Evolutionary conservation across 2,113 vertebrate species (phyloP).

Genomic region (Pachycephala philippinensis): DNA sequence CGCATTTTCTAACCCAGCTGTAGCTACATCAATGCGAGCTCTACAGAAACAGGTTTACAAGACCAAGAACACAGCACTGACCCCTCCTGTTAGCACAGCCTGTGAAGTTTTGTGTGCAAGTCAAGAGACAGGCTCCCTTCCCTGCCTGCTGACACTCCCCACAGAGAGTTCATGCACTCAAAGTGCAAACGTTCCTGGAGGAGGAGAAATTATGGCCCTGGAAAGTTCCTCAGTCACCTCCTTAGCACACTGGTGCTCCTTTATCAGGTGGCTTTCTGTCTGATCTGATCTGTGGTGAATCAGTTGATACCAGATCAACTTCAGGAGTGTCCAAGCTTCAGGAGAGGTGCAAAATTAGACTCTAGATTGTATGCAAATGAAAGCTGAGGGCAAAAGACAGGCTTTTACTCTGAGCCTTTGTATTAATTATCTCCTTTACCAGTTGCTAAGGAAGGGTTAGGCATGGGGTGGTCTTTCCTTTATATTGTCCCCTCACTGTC

Average conservation of each 20-base stretch:
- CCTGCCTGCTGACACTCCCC: neutral
- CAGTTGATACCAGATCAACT: fast-evolving
- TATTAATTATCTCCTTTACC: neutral
- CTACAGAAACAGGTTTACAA: neutral
- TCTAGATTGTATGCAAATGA: neutral
- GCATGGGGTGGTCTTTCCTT: neutral
- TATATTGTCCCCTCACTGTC: neutral
- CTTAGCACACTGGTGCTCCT: neutral
- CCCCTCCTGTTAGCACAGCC: neutral
- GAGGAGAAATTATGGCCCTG: neutral
- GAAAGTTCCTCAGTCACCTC: neutral
- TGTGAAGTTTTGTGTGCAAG: neutral
- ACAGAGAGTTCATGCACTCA: neutral
- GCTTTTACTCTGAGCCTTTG: neutral
- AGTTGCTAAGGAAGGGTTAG: neutral
- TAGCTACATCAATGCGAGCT: neutral
- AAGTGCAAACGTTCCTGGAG: neutral
- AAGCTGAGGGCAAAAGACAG: neutral
- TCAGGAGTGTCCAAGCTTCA: neutral
- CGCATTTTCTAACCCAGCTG: neutral
- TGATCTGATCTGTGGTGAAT: neutral
- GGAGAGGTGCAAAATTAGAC: neutral
- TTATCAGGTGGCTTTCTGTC: neutral
- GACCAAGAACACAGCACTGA: neutral
- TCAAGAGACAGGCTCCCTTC: neutral